phyloP scores from a whole-genome alignment of 2,797 vertebrate species.

The Miichthys miiuy region DNA sequence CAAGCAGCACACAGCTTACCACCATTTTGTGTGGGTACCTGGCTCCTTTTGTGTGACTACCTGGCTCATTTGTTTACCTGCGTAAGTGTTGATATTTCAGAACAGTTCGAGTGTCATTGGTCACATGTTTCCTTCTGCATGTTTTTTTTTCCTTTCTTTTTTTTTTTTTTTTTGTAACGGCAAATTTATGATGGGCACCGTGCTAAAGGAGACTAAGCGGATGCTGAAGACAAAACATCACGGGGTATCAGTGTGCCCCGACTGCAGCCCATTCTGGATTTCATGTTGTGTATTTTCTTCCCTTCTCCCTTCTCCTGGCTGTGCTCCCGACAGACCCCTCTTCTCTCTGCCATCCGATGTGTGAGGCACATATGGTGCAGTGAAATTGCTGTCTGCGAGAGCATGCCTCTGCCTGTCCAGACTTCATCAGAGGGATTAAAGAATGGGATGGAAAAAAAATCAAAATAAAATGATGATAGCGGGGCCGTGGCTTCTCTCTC shows the following conservation, averaged over 20 bases:
- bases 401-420: slow-evolving; percentile 99
- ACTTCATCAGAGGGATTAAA: slow-evolving; percentile 99
- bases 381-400: slow-evolving; percentile 98
- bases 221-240: slow-evolving; percentile 66
- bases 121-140: slow-evolving; percentile 24
- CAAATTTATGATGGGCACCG: slow-evolving; percentile 27
- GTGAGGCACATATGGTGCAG: slow-evolving; percentile 97
- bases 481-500: slow-evolving; percentile 75
- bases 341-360: slow-evolving; percentile 92
- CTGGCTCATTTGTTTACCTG: slow-evolving; percentile 83
- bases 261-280: slow-evolving; percentile 73
- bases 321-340: slow-evolving; percentile 94
- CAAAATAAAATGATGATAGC: slow-evolving; percentile 93
- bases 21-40: slow-evolving; percentile 89
- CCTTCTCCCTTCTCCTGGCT: slow-evolving; percentile 88
- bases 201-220: slow-evolving; percentile 53
- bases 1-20: slow-evolving; percentile 72
- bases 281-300: slow-evolving; percentile 76
- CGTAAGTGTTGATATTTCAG: slow-evolving; percentile 54
- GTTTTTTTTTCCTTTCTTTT: neutral
- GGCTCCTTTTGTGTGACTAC: slow-evolving; percentile 80
- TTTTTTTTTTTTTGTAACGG: neutral
- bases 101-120: slow-evolving; percentile 21
- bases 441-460: slow-evolving; percentile 90
- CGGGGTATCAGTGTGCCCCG: slow-evolving; percentile 60